Percentiles rank a stretch among this genome's conserved stretches.
Evolutionary conservation across 1,140 invertebrate species (phyloP).

Genomic region (Drosophila truncata): DNA sequence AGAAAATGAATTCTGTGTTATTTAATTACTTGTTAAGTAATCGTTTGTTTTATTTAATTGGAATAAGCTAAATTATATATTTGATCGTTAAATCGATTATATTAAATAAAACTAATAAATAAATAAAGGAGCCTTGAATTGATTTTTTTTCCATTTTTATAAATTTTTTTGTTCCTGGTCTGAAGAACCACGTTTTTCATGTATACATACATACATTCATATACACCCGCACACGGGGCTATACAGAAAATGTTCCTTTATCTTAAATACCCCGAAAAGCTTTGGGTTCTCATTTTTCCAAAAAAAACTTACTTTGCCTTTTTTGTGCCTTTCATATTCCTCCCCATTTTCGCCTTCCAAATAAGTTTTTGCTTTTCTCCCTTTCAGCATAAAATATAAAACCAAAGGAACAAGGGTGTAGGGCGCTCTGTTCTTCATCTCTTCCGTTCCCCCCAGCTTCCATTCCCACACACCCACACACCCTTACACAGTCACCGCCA

Average conservation of each 20-base stretch:
- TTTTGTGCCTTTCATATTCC: slow-evolving; percentile 51
- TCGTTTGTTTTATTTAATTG: too few species aligned
- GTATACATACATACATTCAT: background rate
- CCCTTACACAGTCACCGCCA: background rate
- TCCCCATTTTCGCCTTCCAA: slow-evolving; percentile 9
- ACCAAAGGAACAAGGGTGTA: slow-evolving; percentile 19
- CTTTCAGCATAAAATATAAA: slow-evolving; percentile 21
- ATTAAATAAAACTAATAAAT: too few species aligned
- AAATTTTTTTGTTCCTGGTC: too few species aligned
- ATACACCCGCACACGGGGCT: slow-evolving; percentile 3
- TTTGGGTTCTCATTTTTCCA: slow-evolving; percentile 44
- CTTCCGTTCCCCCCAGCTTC: background rate
- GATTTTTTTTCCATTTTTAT: too few species aligned
- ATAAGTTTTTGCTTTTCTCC: slow-evolving; percentile 38
- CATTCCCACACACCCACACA: background rate
- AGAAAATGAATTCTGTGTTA: too few species aligned
- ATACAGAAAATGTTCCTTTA: slow-evolving; percentile 53
- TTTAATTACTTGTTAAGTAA: too few species aligned
- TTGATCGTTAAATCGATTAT: too few species aligned
- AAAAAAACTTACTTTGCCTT: slow-evolving; percentile 58
- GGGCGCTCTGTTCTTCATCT: slow-evolving; percentile 7
- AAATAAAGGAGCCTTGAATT: too few species aligned
- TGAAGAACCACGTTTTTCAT: background rate
- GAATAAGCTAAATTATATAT: too few species aligned
- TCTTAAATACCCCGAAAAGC: slow-evolving; percentile 56